Evolutionary conservation across 2,797 vertebrate genomes (phyloP).

Genomic region (Taeniopygia guttata): DNA sequence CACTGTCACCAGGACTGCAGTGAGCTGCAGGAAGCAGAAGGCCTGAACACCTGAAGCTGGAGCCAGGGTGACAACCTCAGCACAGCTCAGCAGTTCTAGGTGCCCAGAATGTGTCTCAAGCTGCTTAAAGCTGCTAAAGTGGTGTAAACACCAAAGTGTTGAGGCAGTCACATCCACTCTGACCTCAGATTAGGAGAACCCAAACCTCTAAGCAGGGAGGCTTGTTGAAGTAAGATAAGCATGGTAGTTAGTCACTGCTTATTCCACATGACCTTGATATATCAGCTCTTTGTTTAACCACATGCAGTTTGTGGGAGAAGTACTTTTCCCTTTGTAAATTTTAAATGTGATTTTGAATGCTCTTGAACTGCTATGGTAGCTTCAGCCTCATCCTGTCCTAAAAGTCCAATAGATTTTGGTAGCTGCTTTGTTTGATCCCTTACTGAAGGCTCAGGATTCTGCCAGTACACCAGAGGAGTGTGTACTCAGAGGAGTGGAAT

Average conservation of each 20-base stretch:
- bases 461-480: background rate
- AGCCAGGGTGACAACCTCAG: background rate
- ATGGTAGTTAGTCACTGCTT: background rate
- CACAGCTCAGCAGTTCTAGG: background rate
- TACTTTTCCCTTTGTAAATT: background rate
- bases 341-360: background rate
- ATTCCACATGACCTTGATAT: background rate
- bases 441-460: background rate
- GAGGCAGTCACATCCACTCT: background rate
- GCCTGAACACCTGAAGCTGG: background rate
- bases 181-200: background rate
- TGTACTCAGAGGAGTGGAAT: background rate
- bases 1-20: background rate
- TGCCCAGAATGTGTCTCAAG: background rate
- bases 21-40: background rate
- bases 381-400: background rate
- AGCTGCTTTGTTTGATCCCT: background rate
- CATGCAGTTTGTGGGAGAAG: background rate
- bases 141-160: background rate
- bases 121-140: background rate
- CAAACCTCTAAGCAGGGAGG: background rate
- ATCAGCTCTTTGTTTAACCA: constrained; percentile 13
- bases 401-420: background rate
- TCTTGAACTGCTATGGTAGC: background rate
- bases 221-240: background rate